Base-by-base conservation (phyloP, 2,888 invertebrate species). In the Trachelus stipa region DNA sequence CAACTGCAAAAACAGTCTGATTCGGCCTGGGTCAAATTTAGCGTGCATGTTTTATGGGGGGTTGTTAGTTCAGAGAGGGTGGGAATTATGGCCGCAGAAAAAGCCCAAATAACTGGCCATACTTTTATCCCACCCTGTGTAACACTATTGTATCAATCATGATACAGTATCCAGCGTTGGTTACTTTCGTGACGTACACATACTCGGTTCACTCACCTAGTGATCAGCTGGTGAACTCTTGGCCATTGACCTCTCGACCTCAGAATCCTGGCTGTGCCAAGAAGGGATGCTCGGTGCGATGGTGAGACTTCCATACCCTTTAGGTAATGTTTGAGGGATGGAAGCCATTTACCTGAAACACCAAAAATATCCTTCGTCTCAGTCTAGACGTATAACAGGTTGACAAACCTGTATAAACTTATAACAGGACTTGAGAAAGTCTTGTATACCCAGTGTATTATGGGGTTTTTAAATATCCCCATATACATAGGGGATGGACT, bases 221-320 rank as follows among this genome's bases (percentile, higher is more conserved):
- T 94, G 68, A 95, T 91, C 68, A 95, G 90, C 88, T 95, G 95
- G 86, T 95, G 93, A 79, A 95, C 92, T 83, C 95, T 92, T 3
- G 95, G 94, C 85, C 93, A 92, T 88, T 95, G 95, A 3, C 96
- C 96, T 68, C 92, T 92, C 78, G 93, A 92, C 79, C 95, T 92
- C 78, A 95, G 91, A 77, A 93, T 92, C 79, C 94, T 93, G 68
- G 94, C 94, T 0, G 95, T 93, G 11, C 95, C 95, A 56, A 94
- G 89, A 76, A 94, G 91, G 34, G 94, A 93, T 75, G 93, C 92
- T 83, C 93, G 92, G 89, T 94, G 93, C 81, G 92, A 92, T 9
- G 93, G 92, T 73, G 93, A 92, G 34, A 93, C 88, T 73, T 92
- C 89, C 92, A 94, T 89, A 88, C 93, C 88, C 92, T 92, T 91